Conservation (phyloP, 2,888 invertebrate genomes). For the Ethmia dodecea region DNA sequence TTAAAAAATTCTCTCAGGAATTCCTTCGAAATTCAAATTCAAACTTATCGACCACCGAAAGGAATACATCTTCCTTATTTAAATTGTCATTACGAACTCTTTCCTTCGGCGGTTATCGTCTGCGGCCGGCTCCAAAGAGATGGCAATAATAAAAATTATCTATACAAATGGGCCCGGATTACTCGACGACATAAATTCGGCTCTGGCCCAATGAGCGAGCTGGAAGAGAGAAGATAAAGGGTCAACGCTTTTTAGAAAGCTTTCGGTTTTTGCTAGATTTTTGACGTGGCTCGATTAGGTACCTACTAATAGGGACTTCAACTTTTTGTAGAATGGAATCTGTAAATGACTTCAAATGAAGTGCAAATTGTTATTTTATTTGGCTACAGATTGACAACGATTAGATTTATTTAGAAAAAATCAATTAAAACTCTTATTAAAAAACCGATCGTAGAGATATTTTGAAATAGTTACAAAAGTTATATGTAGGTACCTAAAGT, state of each 20-base stretch:
- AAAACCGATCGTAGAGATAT: too few relatives aligned
- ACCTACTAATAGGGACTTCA: too few relatives aligned
- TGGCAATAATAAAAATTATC: constrained; percentile 79
- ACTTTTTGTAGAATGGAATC: too few relatives aligned
- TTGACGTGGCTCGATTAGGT: constrained; percentile 23
- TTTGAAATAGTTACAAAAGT: too few relatives aligned
- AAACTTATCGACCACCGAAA: constrained; percentile 65
- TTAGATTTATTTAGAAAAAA: too few relatives aligned
- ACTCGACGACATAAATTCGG: constrained; percentile 75
- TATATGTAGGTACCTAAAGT: too few relatives aligned
- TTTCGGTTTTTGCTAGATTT: constrained; percentile 19
- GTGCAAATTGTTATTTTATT: too few relatives aligned
- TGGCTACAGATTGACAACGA: too few relatives aligned
- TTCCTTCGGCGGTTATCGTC: constrained; percentile 67
- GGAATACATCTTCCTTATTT: constrained; percentile 76
- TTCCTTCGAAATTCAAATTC: constrained; percentile 59
- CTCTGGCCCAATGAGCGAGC: constrained; percentile 70
- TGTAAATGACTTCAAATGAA: too few relatives aligned
- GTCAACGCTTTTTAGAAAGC: constrained; percentile 67
- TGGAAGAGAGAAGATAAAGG: constrained; percentile 66
- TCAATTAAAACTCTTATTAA: too few relatives aligned
- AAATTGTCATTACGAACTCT: constrained; percentile 77
- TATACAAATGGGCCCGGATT: constrained; percentile 76
- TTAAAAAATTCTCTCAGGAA: constrained; percentile 51
- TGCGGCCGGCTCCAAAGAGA: constrained; percentile 67